phyloP scores from a whole-genome alignment of 2,888 invertebrate species.

The Xanthorhoe spadicearia region DNA sequence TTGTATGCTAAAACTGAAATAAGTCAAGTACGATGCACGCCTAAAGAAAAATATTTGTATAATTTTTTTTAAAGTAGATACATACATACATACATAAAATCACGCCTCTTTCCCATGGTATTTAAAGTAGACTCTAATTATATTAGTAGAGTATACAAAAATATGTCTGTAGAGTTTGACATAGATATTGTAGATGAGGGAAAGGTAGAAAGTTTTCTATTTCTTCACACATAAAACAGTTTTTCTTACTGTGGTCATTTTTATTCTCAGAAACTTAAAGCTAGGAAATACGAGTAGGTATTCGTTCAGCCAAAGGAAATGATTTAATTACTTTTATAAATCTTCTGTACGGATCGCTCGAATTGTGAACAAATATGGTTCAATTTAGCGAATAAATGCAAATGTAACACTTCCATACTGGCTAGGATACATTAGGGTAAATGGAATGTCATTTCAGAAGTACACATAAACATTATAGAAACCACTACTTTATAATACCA shows the following conservation, averaged over 20 bases:
- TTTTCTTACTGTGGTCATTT: neutral
- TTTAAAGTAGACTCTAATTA: too few species aligned
- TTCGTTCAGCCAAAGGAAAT: neutral
- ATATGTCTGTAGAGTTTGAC: too few species aligned
- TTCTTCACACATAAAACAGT: neutral
- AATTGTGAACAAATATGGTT: neutral
- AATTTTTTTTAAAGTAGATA: neutral
- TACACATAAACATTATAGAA: conserved; percentile 50
- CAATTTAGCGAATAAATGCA: conserved; percentile 1
- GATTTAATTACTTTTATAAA: neutral
- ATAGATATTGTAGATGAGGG: neutral
- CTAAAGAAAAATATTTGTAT: neutral
- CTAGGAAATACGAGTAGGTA: neutral
- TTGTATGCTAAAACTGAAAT: neutral
- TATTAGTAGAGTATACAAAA: too few species aligned
- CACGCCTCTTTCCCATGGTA: too few species aligned
- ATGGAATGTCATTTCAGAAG: conserved; percentile 72
- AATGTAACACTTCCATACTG: conserved; percentile 21
- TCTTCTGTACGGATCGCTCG: neutral
- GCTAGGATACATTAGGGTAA: conserved; percentile 57
- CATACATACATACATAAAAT: too few species aligned
- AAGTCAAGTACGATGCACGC: neutral
- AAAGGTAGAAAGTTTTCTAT: too few species aligned
- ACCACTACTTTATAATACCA: conserved; percentile 55
- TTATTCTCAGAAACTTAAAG: neutral